Base-by-base conservation (phyloP, 2,888 invertebrate species). In the Noctua janthe region DNA sequence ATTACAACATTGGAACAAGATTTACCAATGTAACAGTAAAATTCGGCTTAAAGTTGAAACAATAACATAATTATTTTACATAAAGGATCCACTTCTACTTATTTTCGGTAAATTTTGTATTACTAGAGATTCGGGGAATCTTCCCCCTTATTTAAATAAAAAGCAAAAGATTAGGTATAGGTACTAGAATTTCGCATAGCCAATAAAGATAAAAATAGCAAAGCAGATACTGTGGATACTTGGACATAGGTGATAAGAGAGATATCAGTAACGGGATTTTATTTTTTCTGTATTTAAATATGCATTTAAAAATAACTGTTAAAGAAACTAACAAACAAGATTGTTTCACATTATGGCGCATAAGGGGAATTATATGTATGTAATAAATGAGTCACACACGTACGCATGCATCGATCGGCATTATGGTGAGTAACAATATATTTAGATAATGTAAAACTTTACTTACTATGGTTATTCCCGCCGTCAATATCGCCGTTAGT, bases 381-480 rank as follows among this genome's bases (percentile, higher is more conserved):
- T 29, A 69, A 29, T 76, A 59, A 35, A 47, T 81, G 84, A 87
- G 74, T 87, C 79, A 85, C 54, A 54, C 67, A 54, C 49, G 47
- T 73, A 85, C 72, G 64, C 73, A 71, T 59, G 39, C 71, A 86
- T 76, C 73, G 72, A 85, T 86, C 81, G 73, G 17, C 15, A 29
- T 29, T 74, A 56, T 66, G 62, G n/a, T 64, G 76, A 20, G 17
- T 74, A 71, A 23, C 35, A 73, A 49, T 51, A 66, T 43, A 35
- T 17, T n/a, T 11, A 73, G 47, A 66, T 69, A 51, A 6, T 49
- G 8, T 47, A 56, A 76, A 56, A 39, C 64, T 86, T 35, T 56
- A 94, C 95, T 95, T 92, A 95, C 95, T 82, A 93, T 88, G 29
- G 94, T 93, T 8, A 95, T 80, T 23, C 92, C 91, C 8, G 92